Base-by-base conservation (phyloP, 2,797 vertebrate species). In the Amazona ochrocephala region DNA sequence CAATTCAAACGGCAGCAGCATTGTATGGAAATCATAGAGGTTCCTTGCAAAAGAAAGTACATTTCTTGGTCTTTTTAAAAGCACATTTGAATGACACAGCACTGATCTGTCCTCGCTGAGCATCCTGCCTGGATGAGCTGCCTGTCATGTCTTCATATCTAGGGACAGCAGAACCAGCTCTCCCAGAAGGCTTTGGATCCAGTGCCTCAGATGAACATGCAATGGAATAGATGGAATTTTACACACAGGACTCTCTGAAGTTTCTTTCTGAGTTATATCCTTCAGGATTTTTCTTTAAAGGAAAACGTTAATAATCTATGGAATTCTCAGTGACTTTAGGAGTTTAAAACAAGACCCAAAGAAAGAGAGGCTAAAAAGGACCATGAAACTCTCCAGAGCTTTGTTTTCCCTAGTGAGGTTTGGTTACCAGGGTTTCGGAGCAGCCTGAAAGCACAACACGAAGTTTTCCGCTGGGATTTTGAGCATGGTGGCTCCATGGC, bases 141-240 rank as follows among this genome's bases (percentile, higher is more conserved):
- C 86, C 79, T 72, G 2, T 75, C 26, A 1, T 7, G 47, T 77
- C 20, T 1, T 76, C 87, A 42, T 62, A 24, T 64, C 77, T 32
- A 50, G 54, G 68, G 64, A 82, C 16, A 44, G 64, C 67, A 42
- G 54, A 93, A 83, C 48, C 56, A 77, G 73, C 67, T 93, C 71
- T 77, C 30, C 65, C 68, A 20, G 75, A 44, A 72, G 62, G 76
- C 66, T 27, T 80, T 0, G 2, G 47, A 70, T 91, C 87, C 93
- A 78, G 79, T 9, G 41, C 56, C 66, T 83, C 58, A 9, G 5
- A 84, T 50, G 71, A 67, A 64, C 73, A 20, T 5, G 39, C 27
- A 56, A n/a, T 41, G 60, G 64, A 94, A 34, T 74, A 93, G 86
- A 89, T 66, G 85, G 92, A 32, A 84, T n/a, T 92, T 90, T 82